Evolutionary conservation across 2,797 vertebrate species (phyloP).

Genomic region (Benthosema pterotum): DNA sequence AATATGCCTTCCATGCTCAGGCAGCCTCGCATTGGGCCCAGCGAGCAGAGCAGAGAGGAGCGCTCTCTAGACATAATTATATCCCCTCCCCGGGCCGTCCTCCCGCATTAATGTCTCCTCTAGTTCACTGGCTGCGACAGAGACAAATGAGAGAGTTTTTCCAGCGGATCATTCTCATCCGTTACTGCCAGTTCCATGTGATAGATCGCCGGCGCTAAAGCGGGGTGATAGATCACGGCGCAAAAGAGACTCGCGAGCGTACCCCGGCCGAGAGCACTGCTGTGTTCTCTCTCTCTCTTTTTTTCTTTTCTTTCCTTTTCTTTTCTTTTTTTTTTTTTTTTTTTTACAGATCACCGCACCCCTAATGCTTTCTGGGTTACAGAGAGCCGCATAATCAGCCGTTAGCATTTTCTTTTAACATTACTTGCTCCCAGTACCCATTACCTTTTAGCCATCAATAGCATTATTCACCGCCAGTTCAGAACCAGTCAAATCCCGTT

Average conservation of each 20-base stretch:
- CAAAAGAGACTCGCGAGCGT: conserved; percentile 82
- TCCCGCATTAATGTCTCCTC: conserved; percentile 85
- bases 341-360: conserved; percentile 81
- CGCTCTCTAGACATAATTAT: conserved; percentile 84
- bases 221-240: conserved; percentile 84
- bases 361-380: conserved; percentile 82
- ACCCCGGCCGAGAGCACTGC: conserved; percentile 75
- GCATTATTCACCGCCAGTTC: too few relatives aligned
- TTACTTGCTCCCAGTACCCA: too few relatives aligned
- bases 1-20: conserved; percentile 79
- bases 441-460: too few relatives aligned
- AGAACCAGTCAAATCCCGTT: conserved; percentile 82
- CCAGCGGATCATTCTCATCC: conserved; percentile 86
- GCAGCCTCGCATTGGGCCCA: conserved; percentile 50
- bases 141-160: conserved; percentile 90
- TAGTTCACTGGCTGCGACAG: conserved; percentile 86
- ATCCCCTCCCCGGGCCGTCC: conserved; percentile 85
- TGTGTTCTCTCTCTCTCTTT: too few relatives aligned
- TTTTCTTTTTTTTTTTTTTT: too few relatives aligned
- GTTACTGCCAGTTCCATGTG: conserved; percentile 86
- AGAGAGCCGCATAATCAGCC: too few relatives aligned
- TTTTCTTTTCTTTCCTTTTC: too few relatives aligned
- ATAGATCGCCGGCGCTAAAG: conserved; percentile 81
- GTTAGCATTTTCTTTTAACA: too few relatives aligned
- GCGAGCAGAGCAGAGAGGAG: conserved; percentile 77